A percentile compares a stretch with the other conserved stretches of the same genome.
Conservation (phyloP, 2,113 vertebrate species). For the Datnioides undecimradiatus region DNA sequence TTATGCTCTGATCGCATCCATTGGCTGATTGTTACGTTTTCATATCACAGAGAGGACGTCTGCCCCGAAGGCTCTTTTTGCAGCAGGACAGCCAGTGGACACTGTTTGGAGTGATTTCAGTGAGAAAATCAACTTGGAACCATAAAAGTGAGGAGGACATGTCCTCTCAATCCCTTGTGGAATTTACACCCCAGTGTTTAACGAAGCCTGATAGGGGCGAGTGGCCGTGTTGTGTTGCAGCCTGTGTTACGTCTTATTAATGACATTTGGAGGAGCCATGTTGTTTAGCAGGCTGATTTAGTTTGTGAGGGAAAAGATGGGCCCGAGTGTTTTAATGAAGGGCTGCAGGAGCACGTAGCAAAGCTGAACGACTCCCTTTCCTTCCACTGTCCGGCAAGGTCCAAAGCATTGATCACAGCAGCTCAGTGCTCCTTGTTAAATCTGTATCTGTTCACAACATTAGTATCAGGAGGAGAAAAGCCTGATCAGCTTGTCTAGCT, state of each 20-base stretch:
- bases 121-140: too few species aligned
- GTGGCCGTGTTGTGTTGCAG: too few species aligned
- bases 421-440: neutral
- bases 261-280: neutral
- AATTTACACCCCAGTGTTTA: too few species aligned
- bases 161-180: too few species aligned
- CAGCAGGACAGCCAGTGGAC: too few species aligned
- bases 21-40: too few species aligned
- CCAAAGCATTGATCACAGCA: neutral
- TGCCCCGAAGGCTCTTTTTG: too few species aligned
- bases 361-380: neutral
- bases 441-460: neutral
- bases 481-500: neutral
- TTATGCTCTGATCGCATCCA: too few species aligned
- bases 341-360: neutral
- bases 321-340: neutral
- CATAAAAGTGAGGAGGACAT: too few species aligned
- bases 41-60: too few species aligned
- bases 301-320: neutral
- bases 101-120: too few species aligned
- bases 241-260: neutral
- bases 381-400: neutral
- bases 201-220: too few species aligned
- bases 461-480: neutral
- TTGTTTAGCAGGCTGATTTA: neutral